phyloP scores from a whole-genome alignment of 2,113 vertebrate species.

The Aphelocoma coerulescens region DNA sequence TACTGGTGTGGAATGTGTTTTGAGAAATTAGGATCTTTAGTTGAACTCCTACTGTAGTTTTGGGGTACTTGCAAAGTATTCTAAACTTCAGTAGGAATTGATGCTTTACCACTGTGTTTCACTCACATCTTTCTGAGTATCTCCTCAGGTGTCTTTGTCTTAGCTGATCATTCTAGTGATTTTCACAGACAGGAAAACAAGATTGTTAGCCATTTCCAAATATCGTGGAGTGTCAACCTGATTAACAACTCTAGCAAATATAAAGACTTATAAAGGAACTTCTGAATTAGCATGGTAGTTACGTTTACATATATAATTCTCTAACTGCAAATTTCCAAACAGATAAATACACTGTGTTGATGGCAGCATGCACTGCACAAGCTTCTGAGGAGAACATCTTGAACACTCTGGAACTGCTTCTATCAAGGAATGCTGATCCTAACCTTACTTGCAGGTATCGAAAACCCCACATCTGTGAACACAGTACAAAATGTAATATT shows the following conservation, averaged over 20 bases:
- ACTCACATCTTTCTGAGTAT: neutral
- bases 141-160: neutral
- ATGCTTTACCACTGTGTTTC: neutral
- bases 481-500: neutral
- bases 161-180: neutral
- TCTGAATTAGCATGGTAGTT: neutral
- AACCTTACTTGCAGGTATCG: conserved; percentile 84
- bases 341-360: conserved; percentile 87
- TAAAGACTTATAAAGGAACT: neutral
- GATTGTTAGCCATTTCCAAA: neutral
- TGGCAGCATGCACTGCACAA: conserved; percentile 83
- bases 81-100: neutral
- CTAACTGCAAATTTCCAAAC: conserved; percentile 35
- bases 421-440: conserved; percentile 89
- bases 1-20: neutral
- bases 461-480: neutral
- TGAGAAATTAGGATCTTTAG: neutral
- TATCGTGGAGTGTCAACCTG: neutral
- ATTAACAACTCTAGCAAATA: neutral
- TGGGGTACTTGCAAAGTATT: neutral
- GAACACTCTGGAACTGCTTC: conserved; percentile 87
- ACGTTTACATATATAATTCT: neutral
- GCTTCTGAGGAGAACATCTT: conserved; percentile 81
- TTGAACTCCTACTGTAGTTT: neutral
- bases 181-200: neutral